Base-by-base conservation (phyloP, 2,888 invertebrate genomes). In the Cosmia trapezina region DNA sequence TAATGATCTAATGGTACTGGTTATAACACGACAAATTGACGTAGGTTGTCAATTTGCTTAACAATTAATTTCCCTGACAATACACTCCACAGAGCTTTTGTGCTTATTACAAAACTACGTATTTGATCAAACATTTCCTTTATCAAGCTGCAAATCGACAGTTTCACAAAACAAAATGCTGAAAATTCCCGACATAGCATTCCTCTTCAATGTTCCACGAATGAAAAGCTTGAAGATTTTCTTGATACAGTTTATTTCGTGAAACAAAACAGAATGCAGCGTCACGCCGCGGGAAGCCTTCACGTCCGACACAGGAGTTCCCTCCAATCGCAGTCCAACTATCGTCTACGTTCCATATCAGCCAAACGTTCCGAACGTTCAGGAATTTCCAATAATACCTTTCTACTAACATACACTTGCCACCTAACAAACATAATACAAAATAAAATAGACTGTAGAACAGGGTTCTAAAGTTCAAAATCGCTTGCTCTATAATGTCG, bases 361-460 rank as follows among this genome's bases (percentile, higher is more conserved):
- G 86, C 88, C 87, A 88, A 91, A 91, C 91, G 91, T 90, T 93
- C 85, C 87, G 86, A 90, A 94, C 94, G 93, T 92, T 93, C 91
- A 92, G 93, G 94, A 95, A 96, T 96, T 95, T 95, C 94, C 94
- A 95, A 95, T 96, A 95, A 94, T 92, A 93, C 91, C 90, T 89
- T 87, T 88, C 80, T 56, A 54, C 86, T 77, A 83, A 81, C 77
- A 80, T 84, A 76, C 62, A 78, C 64, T 65, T 72, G 59, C 76
- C 66, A 69, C 67, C 59, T n/a, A 4, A 49, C 72, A 53, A 62
- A 68, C 67, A 75, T 64, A 69, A 60, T 54, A 8, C 59, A 6
- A 14, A 45, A 62, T 57, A 59, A 56, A 53, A 28, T 43, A 53
- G 17, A 53, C 87, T 76, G 80, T 91, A 89, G 69, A 0, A 0